Evolutionary conservation across 37 sponge, comb jelly and placozoan genomes (phyloP).

Genomic region (Bolinopsis microptera): DNA sequence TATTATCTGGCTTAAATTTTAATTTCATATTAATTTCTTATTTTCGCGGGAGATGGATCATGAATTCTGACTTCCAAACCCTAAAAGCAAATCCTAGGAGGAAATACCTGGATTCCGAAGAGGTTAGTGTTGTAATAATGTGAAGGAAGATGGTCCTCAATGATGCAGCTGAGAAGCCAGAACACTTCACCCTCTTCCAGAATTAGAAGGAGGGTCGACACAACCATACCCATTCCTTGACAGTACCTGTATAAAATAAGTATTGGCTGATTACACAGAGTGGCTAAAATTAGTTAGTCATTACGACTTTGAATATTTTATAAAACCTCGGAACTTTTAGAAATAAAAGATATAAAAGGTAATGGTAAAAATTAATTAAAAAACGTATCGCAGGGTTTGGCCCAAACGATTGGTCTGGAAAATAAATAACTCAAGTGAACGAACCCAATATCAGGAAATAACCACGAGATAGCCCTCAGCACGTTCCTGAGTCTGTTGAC

Average conservation of each 20-base stretch:
- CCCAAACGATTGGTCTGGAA: no score
- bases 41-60: no score
- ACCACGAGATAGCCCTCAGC: constrained; percentile 57
- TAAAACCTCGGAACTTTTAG: no score
- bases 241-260: constrained; percentile 65
- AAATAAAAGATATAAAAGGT: no score
- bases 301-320: no score
- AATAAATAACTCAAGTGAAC: no score
- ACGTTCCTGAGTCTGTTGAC: constrained; percentile 67
- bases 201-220: constrained; percentile 60
- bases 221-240: constrained; percentile 72
- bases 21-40: no score
- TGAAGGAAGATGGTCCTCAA: constrained; percentile 68
- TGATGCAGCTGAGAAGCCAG: constrained; percentile 67
- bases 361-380: no score
- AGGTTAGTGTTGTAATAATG: constrained; percentile 67
- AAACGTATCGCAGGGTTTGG: no score
- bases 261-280: not conserved
- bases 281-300: not conserved
- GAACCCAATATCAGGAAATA: constrained; percentile 71
- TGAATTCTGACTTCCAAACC: no score
- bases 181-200: constrained; percentile 68
- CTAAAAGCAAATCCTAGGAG: no score
- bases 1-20: no score
- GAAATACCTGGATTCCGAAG: constrained; percentile 68